Base-by-base conservation (phyloP, 2,797 vertebrate genomes). In the Mycteria americana region DNA sequence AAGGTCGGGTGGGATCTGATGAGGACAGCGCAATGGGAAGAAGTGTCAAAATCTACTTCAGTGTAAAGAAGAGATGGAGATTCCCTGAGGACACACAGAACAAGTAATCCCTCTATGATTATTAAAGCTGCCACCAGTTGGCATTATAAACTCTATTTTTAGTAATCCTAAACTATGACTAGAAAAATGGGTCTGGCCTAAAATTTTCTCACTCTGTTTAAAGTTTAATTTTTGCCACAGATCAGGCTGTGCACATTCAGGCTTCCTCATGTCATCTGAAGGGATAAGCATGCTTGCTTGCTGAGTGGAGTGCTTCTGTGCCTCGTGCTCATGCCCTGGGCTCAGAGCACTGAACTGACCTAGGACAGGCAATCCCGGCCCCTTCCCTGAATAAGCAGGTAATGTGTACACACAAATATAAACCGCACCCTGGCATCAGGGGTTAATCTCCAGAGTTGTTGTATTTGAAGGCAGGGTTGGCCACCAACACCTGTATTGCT, bases 121-220 rank as follows among this genome's bases (percentile, higher is more conserved):
- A 69, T 93, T 85, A 69, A 48, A 50, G 75, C 85, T 85, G 85
- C 88, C 77, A 77, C 65, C 70, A 18, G 45, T 64, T 82, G 80
- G 45, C 85, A 27, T 85, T 72, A 54, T 18, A 39, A 85, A 48
- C 54, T 79, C 82, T 88, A 91, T 88, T 91, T 93, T 91, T 91
- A 85, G 88, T 33, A 57, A 31, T 53, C 27, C 31, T 56, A 68
- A 88, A 57, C 74, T 81, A 4, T 50, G 48, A 33, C 60, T 77
- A 25, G 75, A 73, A 67, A 81, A 73, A 77, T 81, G 77, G 65
- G 75, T 77, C 80, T 88, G 50, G 75, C 91, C 91, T 81, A 57
- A 88, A 72, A 77, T 88, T 35, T 76, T 73, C 77, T 79, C 8
- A 1, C 53, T 72, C 33, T 64, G 60, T 68, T 82, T 59, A 51